Percentiles rank a stretch among this genome's conserved stretches.
Conservation (phyloP, 2,113 vertebrate genomes). For the Riparia riparia region DNA sequence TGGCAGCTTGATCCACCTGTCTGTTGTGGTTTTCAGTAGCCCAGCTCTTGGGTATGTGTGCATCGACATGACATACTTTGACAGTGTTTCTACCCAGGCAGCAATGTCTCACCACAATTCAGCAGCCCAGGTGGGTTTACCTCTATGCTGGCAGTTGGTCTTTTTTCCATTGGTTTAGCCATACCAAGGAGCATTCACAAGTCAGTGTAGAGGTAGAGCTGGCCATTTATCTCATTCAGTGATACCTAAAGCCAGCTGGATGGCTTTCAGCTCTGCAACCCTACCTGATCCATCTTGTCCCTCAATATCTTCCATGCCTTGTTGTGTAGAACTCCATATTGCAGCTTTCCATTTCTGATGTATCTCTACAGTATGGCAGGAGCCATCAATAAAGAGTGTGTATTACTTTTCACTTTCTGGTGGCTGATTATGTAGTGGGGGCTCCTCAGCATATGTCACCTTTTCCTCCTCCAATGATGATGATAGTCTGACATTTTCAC, state of each 20-base stretch:
- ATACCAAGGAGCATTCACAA: neutral
- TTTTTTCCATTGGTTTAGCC: neutral
- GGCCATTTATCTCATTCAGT: neutral
- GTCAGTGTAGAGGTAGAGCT: neutral
- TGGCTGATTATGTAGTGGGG: neutral
- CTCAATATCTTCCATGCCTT: neutral
- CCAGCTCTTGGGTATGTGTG: neutral
- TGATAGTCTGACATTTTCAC: neutral
- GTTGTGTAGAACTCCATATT: neutral
- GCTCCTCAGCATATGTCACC: neutral
- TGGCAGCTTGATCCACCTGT: neutral
- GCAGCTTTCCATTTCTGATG: neutral
- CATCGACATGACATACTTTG: neutral
- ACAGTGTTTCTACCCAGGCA: neutral
- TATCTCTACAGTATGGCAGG: neutral
- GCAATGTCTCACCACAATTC: neutral
- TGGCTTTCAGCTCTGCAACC: neutral
- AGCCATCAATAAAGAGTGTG: neutral
- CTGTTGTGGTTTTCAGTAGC: neutral
- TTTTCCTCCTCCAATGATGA: neutral
- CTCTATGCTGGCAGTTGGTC: neutral
- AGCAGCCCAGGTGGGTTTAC: neutral
- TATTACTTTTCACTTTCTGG: neutral
- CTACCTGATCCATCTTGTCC: neutral
- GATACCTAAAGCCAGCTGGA: neutral